Evolutionary conservation across 2,797 vertebrate species (phyloP), one percentile per base, ranked within the genome.

Genomic region (Protonibea diacanthus): DNA sequence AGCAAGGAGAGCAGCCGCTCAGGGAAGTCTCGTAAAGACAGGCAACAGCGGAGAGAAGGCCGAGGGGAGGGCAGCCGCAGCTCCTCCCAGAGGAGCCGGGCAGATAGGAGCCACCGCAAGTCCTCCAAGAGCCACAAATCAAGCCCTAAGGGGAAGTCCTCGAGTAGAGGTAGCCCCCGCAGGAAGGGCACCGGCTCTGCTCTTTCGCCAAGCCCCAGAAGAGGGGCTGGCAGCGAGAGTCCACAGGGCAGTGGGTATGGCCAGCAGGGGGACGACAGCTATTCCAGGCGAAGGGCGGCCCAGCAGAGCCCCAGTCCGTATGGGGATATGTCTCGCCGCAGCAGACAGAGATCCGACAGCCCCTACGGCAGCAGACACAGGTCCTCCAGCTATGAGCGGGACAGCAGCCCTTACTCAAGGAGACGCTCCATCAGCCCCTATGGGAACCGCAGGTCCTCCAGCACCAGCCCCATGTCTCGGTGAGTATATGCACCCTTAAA

Each of bases 351-450:
- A 11, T 99, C 98, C 0, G 97, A 97, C 17, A 99, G 94, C 86
- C 94, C 98, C 27, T 94, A 98, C 10, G 93, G 88, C 76, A 91
- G 91, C 86, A 94, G 98, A 51, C 93, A 97, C 64, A 93, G 98
- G 21, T 99, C 98, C 7, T 98, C 97, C 23, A 99, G 98, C 94
- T 97, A 97, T 0, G 98, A 99, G 90, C 93, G 97, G 23, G 97
- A 97, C 85, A 97, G 96, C 74, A 98, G 97, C 69, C 97, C 97
- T 15, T 97, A 97, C 42, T 85, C 94, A 8, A 95, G 97, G 67
- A 95, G 97, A 76, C 95, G 97, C 15, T 98, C 97, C 25, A 95
- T 96, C 88, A 99, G 97, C 89, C 97, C 98, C 11, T 99, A 99
- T 29, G 89, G 92, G 1, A 93, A 92, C 73, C 97, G 98, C 71